Evolutionary conservation across 2,113 vertebrate genomes (phyloP).

Genomic region (Rhinogobius similis): DNA sequence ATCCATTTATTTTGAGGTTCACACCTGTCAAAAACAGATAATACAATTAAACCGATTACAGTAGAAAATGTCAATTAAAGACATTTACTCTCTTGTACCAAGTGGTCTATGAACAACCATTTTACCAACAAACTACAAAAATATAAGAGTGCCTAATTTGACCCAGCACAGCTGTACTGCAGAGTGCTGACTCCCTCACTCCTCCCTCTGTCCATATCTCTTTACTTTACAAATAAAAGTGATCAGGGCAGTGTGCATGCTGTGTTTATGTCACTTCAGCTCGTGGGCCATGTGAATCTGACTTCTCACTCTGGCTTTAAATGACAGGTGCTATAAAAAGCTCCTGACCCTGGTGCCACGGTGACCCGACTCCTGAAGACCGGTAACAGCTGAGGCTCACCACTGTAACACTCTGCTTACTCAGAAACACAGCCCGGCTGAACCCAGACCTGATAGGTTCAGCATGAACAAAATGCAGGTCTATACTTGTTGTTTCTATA

Average conservation of each 20-base stretch:
- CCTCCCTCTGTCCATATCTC: constrained; percentile 4
- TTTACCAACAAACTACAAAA: neutral
- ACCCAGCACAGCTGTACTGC: too few relatives aligned
- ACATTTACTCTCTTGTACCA: neutral
- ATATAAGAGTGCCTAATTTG: too few relatives aligned
- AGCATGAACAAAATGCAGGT: neutral
- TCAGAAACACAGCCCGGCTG: constrained; percentile 56
- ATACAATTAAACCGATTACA: neutral
- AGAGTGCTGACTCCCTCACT: neutral
- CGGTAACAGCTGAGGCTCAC: constrained; percentile 73
- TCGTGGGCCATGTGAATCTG: constrained; percentile 32
- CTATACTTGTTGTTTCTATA: neutral
- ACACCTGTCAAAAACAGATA: neutral
- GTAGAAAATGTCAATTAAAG: too few relatives aligned
- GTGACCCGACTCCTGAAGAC: constrained; percentile 57
- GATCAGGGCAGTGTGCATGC: constrained; percentile 15
- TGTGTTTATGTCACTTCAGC: constrained; percentile 65
- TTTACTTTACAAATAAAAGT: constrained; percentile 25
- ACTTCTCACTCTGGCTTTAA: constrained; percentile 54
- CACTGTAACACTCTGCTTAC: constrained; percentile 35
- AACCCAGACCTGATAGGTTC: neutral
- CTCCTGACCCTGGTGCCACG: constrained; percentile 46
- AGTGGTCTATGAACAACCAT: neutral
- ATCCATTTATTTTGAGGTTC: neutral
- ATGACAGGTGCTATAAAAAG: constrained; percentile 78